Evolutionary conservation across 2,113 vertebrate genomes (phyloP).

Genomic region (Himantopus leucocephalus): DNA sequence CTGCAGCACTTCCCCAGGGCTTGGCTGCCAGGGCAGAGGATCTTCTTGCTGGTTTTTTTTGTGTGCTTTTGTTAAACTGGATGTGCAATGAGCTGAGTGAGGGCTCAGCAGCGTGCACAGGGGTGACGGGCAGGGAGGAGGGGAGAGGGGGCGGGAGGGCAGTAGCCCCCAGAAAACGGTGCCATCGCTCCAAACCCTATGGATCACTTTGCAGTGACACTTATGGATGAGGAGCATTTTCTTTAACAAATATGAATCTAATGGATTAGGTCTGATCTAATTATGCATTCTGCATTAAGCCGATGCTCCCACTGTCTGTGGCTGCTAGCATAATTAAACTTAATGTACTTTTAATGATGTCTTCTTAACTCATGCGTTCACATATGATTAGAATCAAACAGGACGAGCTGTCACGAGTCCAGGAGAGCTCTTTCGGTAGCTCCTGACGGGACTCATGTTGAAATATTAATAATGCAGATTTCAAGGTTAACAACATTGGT

Average conservation of each 20-base stretch:
- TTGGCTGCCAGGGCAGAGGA: not conserved
- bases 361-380: constrained; percentile 75
- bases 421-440: constrained; percentile 9
- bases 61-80: not conserved
- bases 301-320: constrained; percentile 52
- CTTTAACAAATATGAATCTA: constrained; percentile 75
- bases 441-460: constrained; percentile 23
- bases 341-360: constrained; percentile 83
- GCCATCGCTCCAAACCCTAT: not conserved
- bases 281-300: constrained; percentile 73
- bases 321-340: constrained; percentile 78
- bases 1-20: not conserved
- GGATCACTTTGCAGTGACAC: constrained; percentile 13
- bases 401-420: constrained; percentile 56
- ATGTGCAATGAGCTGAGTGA: not conserved
- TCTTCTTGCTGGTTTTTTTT: not conserved
- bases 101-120: accelerated
- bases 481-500: constrained; percentile 49
- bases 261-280: constrained; percentile 74
- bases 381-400: constrained; percentile 75
- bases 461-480: constrained; percentile 63
- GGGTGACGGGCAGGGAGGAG: not conserved
- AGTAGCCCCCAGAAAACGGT: not conserved
- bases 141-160: not conserved
- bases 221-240: constrained; percentile 58